Percentiles rank a stretch among this genome's conserved stretches.
Evolutionary conservation across 1,140 invertebrate species (phyloP).

Genomic region (Antheraea mylitta): DNA sequence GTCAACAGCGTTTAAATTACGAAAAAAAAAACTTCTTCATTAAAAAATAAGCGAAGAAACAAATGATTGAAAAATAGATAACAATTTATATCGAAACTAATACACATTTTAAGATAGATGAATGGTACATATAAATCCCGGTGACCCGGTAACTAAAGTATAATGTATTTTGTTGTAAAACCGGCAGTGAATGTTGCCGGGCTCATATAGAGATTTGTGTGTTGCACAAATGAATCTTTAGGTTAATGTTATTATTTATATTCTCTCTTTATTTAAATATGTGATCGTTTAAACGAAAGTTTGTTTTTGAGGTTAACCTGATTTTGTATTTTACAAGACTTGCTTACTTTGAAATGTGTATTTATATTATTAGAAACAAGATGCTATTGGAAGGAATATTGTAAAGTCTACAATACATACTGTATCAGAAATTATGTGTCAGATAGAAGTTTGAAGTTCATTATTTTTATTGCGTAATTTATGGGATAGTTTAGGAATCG

Average conservation of each 20-base stretch:
- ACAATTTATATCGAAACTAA: neutral
- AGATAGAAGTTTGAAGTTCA: too few species aligned
- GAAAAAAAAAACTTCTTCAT: too few species aligned
- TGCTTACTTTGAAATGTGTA: neutral
- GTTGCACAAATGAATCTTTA: constrained; percentile 11
- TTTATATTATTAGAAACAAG: neutral
- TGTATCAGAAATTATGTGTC: too few species aligned
- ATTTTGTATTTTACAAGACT: neutral
- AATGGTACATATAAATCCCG: constrained; percentile 27
- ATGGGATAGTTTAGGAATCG: too few species aligned
- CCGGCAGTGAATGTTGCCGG: constrained; percentile 26
- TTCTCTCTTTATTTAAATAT: constrained; percentile 1
- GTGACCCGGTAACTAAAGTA: constrained; percentile 45
- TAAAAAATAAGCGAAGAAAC: too few species aligned
- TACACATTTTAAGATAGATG: neutral
- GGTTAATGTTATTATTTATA: constrained; percentile 11
- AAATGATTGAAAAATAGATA: too few species aligned
- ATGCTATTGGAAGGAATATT: neutral
- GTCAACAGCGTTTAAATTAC: too few species aligned
- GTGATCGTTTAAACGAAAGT: neutral
- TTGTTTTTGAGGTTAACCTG: neutral
- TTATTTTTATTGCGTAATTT: too few species aligned
- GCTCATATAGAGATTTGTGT: constrained; percentile 47
- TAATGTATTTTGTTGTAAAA: constrained; percentile 44
- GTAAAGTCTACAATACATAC: too few species aligned